Conservation (phyloP, 1,140 invertebrate species). For the Aphelenchoides fujianensis region DNA sequence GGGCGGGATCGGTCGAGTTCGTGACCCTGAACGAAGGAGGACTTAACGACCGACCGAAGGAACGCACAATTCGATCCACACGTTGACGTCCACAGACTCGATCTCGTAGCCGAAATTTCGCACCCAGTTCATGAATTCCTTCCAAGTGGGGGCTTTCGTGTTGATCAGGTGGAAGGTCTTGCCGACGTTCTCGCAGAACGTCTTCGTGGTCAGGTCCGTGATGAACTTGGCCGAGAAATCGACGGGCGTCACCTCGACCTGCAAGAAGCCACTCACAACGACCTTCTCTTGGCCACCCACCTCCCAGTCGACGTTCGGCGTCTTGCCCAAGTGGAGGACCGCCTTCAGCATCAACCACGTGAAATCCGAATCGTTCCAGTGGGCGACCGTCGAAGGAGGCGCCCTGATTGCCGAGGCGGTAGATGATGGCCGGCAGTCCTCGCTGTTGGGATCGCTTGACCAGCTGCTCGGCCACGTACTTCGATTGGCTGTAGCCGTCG, state of each 20-base stretch:
- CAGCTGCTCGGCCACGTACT: conserved; percentile 67
- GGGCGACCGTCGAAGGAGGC: conserved; percentile 43
- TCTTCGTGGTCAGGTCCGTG: conserved; percentile 57
- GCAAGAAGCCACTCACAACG: conserved; percentile 11
- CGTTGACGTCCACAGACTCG: conserved; percentile 30
- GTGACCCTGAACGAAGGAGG: conserved; percentile 30
- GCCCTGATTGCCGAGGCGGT: conserved; percentile 65
- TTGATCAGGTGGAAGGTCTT: conserved; percentile 66
- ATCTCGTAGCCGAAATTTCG: conserved; percentile 40
- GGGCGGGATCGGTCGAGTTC: conserved; percentile 31
- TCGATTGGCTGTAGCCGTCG: conserved; percentile 66
- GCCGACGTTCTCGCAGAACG: conserved; percentile 63
- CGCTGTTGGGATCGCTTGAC: conserved; percentile 62
- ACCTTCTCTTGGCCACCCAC: conserved; percentile 26
- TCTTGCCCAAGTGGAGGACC: conserved; percentile 61
- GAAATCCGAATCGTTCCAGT: conserved; percentile 66
- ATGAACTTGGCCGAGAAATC: conserved; percentile 66
- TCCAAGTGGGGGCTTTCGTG: conserved; percentile 41
- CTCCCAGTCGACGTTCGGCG: conserved; percentile 65
- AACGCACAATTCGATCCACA: conserved; percentile 42
- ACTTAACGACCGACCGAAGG: conserved; percentile 11
- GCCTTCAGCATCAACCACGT: conserved; percentile 65
- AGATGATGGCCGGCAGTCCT: conserved; percentile 66
- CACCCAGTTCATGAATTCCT: conserved; percentile 51
- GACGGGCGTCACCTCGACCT: conserved; percentile 67